phyloP scores from a whole-genome alignment of 2,797 vertebrate species.

The Crotalus adamanteus region DNA sequence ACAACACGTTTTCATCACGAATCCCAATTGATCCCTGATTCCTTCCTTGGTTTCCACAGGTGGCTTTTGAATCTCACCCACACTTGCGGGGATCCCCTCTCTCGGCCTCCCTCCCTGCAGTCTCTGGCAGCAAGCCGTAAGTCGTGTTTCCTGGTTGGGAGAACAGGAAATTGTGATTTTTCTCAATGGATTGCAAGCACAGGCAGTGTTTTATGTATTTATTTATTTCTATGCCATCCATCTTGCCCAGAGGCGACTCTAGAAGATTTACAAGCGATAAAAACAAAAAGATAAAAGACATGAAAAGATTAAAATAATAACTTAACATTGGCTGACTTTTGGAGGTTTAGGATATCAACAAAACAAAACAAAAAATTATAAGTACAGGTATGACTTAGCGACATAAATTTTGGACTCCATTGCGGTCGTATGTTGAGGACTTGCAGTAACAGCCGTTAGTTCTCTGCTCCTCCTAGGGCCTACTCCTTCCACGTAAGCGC shows the following conservation, averaged over 20 bases:
- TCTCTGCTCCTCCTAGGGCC: slow-evolving; percentile 53
- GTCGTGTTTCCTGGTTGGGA: slow-evolving; percentile 47
- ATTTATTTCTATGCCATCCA: neutral
- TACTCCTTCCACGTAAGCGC: slow-evolving; percentile 77
- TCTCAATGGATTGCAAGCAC: neutral
- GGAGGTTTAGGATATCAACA: neutral
- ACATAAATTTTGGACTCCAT: neutral
- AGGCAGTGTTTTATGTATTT: neutral
- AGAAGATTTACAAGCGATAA: neutral
- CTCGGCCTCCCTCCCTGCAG: slow-evolving; percentile 79
- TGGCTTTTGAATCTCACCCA: slow-evolving; percentile 86
- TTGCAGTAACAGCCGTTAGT: too few relatives aligned
- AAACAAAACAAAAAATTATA: too few relatives aligned
- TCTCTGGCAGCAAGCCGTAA: slow-evolving; percentile 87
- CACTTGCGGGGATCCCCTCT: slow-evolving; percentile 80
- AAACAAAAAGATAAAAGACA: neutral
- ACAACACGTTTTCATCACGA: neutral
- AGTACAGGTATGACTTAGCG: neutral
- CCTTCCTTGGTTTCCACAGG: slow-evolving; percentile 63
- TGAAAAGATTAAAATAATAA: neutral
- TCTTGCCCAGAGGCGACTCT: neutral
- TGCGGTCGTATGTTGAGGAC: neutral
- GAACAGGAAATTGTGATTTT: neutral
- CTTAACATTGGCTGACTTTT: neutral
- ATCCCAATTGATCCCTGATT: too few relatives aligned